phyloP scores from a whole-genome alignment of 2,113 vertebrate genomes.

The Microtus montanus region DNA sequence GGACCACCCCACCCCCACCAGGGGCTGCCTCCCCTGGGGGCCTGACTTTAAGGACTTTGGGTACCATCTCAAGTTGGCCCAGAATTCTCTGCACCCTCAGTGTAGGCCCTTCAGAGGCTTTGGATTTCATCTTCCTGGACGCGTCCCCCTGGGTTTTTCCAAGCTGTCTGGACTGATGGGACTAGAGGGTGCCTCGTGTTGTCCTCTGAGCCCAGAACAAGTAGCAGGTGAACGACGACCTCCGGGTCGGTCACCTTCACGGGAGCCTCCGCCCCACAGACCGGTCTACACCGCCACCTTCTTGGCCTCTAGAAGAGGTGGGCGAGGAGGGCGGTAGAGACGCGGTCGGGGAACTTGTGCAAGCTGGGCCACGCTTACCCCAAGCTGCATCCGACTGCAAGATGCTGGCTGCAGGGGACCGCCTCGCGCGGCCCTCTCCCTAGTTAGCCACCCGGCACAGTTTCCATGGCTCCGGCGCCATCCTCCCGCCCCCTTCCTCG shows the following conservation, averaged over 20 bases:
- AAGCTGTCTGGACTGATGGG: neutral
- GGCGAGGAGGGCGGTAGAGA: neutral
- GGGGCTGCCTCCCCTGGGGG: neutral
- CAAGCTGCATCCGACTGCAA: slow-evolving; percentile 10
- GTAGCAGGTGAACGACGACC: slow-evolving; percentile 25
- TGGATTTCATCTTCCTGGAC: neutral
- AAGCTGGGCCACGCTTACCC: neutral
- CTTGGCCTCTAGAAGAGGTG: neutral
- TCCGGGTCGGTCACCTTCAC: slow-evolving; percentile 49
- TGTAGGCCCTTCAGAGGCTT: neutral
- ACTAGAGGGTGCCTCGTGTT: neutral
- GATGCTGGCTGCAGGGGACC: slow-evolving; percentile 29
- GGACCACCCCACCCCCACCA: neutral
- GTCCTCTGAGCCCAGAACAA: neutral
- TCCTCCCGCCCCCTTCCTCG: slow-evolving; percentile 45
- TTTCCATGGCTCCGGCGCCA: slow-evolving; percentile 65
- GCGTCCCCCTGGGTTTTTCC: neutral
- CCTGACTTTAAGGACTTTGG: neutral
- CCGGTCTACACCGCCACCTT: neutral
- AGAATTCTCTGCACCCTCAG: neutral
- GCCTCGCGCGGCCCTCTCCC: slow-evolving; percentile 32
- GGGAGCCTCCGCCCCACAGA: neutral
- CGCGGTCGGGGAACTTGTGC: neutral
- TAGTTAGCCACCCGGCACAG: slow-evolving; percentile 15
- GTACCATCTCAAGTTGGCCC: neutral